Conservation (phyloP, 1,140 invertebrate species). For the Hylyphantes graminicola region DNA sequence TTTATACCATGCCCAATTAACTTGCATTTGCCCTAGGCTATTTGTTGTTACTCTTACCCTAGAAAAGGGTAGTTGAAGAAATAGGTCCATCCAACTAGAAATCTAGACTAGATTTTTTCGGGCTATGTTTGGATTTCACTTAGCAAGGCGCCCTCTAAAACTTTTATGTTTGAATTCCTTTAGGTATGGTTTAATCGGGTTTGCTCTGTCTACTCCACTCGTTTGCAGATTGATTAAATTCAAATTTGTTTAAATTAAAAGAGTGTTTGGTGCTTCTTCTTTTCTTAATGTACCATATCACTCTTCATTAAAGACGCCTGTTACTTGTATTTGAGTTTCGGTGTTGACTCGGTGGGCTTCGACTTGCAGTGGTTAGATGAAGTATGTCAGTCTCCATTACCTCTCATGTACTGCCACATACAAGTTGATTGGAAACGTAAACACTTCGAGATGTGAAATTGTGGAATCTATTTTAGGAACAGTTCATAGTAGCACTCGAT, state of each 20-base stretch:
- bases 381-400: constrained; percentile 2
- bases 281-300: constrained; percentile 58
- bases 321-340: constrained; percentile 57
- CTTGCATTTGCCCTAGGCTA: background rate
- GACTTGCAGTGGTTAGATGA: background rate
- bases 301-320: constrained; percentile 53
- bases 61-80: background rate
- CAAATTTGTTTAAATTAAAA: constrained; percentile 56
- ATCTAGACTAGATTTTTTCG: constrained; percentile 4
- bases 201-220: constrained; percentile 6
- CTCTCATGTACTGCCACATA: background rate
- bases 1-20: constrained; percentile 2
- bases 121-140: constrained; percentile 51
- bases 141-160: constrained; percentile 14
- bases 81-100: constrained; percentile 9
- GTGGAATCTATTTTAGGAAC: no score
- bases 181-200: constrained; percentile 38
- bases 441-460: constrained; percentile 23
- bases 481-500: no score
- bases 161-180: constrained; percentile 48
- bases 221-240: constrained; percentile 59
- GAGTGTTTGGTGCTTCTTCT: constrained; percentile 13
- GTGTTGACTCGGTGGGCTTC: constrained; percentile 50
- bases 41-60: constrained; percentile 8
- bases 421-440: constrained; percentile 45